A percentile compares a stretch with the other conserved stretches of the same genome.
Evolutionary conservation across 2,113 vertebrate genomes (phyloP).

Genomic region (Paradisaea rubra): DNA sequence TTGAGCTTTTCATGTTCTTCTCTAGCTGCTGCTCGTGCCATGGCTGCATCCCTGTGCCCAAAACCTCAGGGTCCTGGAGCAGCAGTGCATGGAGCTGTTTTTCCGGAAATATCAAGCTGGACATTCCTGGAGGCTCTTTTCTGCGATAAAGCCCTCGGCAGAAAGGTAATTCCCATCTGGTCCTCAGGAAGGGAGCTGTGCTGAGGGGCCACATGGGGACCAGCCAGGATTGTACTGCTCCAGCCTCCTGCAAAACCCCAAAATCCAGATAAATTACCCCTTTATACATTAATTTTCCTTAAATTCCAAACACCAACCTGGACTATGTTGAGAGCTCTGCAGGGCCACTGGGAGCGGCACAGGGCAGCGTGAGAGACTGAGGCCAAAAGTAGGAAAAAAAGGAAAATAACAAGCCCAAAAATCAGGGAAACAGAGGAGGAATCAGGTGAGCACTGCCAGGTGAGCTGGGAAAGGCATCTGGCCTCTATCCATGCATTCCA

Average conservation of each 20-base stretch:
- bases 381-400: background rate
- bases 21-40: background rate
- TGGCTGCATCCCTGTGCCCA: background rate
- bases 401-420: accelerated
- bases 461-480: accelerated
- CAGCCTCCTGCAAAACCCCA: background rate
- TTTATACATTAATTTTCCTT: accelerated
- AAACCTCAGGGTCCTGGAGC: background rate
- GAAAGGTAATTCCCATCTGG: background rate
- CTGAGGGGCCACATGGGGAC: background rate
- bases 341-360: accelerated
- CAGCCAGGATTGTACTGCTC: accelerated
- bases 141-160: background rate
- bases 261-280: background rate
- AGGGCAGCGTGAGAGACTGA: accelerated
- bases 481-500: accelerated
- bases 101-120: too few species aligned
- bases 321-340: background rate
- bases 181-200: background rate
- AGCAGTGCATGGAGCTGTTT: background rate
- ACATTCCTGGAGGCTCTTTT: background rate
- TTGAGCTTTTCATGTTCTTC: background rate
- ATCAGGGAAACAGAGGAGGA: background rate
- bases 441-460: accelerated
- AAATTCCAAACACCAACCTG: accelerated